Conservation (phyloP, 2,797 vertebrate genomes). For the Spatula clypeata region DNA sequence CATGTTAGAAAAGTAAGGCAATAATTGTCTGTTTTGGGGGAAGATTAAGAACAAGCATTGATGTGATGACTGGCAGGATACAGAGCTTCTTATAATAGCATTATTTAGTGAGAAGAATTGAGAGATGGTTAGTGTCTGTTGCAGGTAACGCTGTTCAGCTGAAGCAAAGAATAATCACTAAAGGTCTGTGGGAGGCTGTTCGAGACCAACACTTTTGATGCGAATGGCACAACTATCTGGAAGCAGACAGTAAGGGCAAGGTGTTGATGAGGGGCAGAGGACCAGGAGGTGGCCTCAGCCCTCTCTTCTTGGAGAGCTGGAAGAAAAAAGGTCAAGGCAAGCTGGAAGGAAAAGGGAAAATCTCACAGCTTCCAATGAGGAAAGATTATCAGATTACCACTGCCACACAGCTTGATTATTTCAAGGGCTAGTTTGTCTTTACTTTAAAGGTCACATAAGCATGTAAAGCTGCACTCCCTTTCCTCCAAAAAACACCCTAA, state of each 20-base stretch:
- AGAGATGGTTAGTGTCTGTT: not conserved
- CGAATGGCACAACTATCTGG: not conserved
- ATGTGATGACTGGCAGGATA: not conserved
- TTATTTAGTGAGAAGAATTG: not conserved
- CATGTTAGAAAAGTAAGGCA: not conserved
- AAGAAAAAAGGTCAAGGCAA: not conserved
- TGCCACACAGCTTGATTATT: not conserved
- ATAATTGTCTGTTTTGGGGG: constrained; percentile 7
- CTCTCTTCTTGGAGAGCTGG: not conserved
- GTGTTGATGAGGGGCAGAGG: not conserved
- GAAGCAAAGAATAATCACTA: not conserved
- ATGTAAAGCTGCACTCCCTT: not conserved
- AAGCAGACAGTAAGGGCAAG: not conserved
- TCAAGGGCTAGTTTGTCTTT: not conserved
- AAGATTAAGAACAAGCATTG: constrained; percentile 7
- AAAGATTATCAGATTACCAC: rapidly evolving
- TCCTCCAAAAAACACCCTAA: not conserved
- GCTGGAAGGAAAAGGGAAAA: not conserved
- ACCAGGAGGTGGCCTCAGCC: not conserved
- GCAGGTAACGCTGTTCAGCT: not conserved
- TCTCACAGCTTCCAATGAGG: not conserved
- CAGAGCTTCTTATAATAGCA: not conserved
- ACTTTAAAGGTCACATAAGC: not conserved
- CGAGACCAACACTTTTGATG: not conserved
- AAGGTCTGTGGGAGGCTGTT: constrained; percentile 1